Percentiles rank a stretch among this genome's conserved stretches.
Conservation (phyloP, 2,888 invertebrate species). For the Chorisops tibialis region DNA sequence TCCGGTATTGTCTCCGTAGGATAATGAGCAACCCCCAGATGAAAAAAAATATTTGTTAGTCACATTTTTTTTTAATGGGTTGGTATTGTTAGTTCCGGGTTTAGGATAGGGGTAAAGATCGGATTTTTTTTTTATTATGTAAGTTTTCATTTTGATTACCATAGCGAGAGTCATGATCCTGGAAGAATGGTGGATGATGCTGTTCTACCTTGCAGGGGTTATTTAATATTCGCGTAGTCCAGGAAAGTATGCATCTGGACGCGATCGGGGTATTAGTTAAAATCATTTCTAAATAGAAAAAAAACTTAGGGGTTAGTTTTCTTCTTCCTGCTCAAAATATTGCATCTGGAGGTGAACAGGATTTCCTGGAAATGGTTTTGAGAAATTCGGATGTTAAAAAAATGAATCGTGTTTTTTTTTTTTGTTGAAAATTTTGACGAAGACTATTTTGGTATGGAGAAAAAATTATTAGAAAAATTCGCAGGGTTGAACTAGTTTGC, state of each 20-base stretch:
- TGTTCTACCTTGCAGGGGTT: slow-evolving; percentile 17
- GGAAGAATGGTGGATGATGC: slow-evolving; percentile 16
- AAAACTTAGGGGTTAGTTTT: not conserved
- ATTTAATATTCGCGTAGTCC: slow-evolving; percentile 32
- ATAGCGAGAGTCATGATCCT: not conserved
- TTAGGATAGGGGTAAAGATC: slow-evolving; percentile 30
- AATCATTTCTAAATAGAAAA: not conserved
- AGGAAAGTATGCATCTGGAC: slow-evolving; percentile 32
- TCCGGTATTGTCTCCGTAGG: slow-evolving; percentile 11
- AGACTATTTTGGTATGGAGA: no score
- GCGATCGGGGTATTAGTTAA: not conserved
- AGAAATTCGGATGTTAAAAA: no score
- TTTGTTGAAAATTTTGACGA: no score
- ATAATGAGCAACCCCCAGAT: slow-evolving; percentile 16
- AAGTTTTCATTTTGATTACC: not conserved
- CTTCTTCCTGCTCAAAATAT: not conserved
- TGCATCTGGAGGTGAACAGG: slow-evolving; percentile 17
- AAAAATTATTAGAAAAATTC: no score
- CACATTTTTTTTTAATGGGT: slow-evolving; percentile 20
- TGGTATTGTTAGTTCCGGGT: slow-evolving; percentile 28
- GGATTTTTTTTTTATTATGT: not conserved
- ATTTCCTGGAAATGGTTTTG: slow-evolving; percentile 6
- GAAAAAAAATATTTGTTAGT: slow-evolving; percentile 26
- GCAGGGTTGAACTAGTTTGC: no score
- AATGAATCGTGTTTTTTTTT: no score